Conservation (phyloP, 2,888 invertebrate genomes). For the Trileptium ribeirensis region DNA sequence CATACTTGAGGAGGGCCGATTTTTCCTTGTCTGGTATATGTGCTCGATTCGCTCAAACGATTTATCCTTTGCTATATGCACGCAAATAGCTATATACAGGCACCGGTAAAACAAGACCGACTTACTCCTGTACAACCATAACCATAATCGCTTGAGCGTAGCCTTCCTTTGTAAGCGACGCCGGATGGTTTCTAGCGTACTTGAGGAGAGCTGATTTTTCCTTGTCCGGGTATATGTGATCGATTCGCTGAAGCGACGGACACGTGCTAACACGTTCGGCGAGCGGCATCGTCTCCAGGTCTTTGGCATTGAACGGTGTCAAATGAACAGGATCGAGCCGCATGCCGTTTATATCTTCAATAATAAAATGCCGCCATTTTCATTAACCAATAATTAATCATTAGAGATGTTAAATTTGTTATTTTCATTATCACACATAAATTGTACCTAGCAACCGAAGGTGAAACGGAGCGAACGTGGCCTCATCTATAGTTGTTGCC, state of each 20-base stretch:
- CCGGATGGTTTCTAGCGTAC: background rate
- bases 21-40: conserved; percentile 16
- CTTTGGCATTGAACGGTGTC: conserved; percentile 49
- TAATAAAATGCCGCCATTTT: no score
- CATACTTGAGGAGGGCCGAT: background rate
- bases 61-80: no score
- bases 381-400: no score
- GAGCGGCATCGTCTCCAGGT: conserved; percentile 47
- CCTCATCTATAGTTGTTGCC: no score
- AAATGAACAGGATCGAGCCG: conserved; percentile 27
- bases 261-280: conserved; percentile 47
- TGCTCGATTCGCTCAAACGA: conserved; percentile 43
- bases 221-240: conserved; percentile 15
- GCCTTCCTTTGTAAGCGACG: background rate
- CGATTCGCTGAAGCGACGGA: conserved; percentile 46
- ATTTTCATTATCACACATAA: no score
- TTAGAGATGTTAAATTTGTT: no score
- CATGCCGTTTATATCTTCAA: background rate
- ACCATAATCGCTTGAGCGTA: conserved; percentile 7
- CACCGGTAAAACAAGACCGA: no score
- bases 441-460: no score
- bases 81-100: no score
- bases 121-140: conserved; percentile 13
- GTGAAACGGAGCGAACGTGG: no score
- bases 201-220: background rate